Base-by-base conservation (phyloP, 2,888 invertebrate genomes). In the Macrosiphum euphorbiae region DNA sequence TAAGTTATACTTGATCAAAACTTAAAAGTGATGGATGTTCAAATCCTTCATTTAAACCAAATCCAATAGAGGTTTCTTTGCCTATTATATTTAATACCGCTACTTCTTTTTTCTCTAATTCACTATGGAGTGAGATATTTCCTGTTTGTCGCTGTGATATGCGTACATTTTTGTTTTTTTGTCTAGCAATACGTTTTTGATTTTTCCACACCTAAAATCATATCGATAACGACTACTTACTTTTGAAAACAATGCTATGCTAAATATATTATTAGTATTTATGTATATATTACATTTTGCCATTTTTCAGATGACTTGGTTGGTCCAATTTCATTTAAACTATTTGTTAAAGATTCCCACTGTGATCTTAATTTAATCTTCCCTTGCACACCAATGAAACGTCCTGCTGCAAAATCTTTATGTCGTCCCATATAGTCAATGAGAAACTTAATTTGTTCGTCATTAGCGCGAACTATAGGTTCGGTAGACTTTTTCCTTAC, bases 171-270 rank as follows among this genome's bases (percentile, higher is more conserved):
- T n/a, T 78, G 28, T n/a, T 78, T 78, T 78, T 78, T 78, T 78
- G 26, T 78, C 67, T 78, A 11, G 67, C 67, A 3, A 78, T 28
- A 78, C 35, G 28, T 78, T 78, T 78, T 78, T 78, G n/a, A 11
- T 78, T 78, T 78, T 78, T 78, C 67, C 67, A 78, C n/a, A n/a
- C 67, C 67, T 78, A n/a, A 78, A n/a, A 78, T 78, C n/a, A 78
- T 78, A 78, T 78, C 3, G 13, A n/a, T 13, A 78, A 78, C 50
- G 13, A n/a, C 67, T 78, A 78, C 67, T 78, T n/a, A n/a, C 11
- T 78, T n/a, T n/a, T 78, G 67, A 78, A 78, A 78, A n/a, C 67
- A 78, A 78, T 78, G n/a, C n/a, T 78, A n/a, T 78, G 67, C 28
- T 78, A 78, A 78, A 13, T 78, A 78, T 78, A 78, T 78, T 78